Base-by-base conservation (phyloP, 2,113 vertebrate genomes). In the Reinhardtius hippoglossoides region DNA sequence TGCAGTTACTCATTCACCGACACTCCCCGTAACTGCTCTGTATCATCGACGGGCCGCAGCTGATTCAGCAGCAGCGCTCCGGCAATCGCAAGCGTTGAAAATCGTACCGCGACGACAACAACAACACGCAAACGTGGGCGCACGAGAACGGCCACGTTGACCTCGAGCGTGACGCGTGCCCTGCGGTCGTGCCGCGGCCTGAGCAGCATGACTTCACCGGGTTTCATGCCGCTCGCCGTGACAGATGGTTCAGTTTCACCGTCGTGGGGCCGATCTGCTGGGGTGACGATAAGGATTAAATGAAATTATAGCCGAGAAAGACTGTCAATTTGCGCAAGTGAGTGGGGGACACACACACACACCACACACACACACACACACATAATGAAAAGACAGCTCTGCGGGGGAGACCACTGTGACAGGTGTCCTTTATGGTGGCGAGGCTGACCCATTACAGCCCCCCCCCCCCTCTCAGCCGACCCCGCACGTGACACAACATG, bases 281-380 rank as follows among this genome's bases (percentile, higher is more conserved):
- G n/a, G 67, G 13, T 27, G 35, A 69, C n/a, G 20, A 60, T 42
- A 24, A 48, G 31, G 58, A 85, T 74, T 59, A 26, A 21, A 77
- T 70, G 6, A 63, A 67, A 71, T 86, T 76, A 76, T 4, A 23
- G 56, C 59, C 0, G 0, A n/a, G 57, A 35, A 31, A 65, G 14
- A 37, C 61, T 70, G 64, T 69, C 48, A 37, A 37, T 50, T 4
- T 67, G 56, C 24, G 24, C 55, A 42, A 37, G 62, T 20, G 70
- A 75, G 44, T 16, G 21, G 27, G 61, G n/a, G 27, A 58, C n/a
- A 48, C 18, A 27, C 10, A 13, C 1, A 24, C 35, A 15, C 61
- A 27, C 54, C 23, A 23, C 23, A 58, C 24, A 50, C 20, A 27
- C 9, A 14, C 1, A 24, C 35, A 15, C 62, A 27, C 54, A 42